Conservation (phyloP, 2,888 invertebrate species). For the Pachydiplax longipennis region DNA sequence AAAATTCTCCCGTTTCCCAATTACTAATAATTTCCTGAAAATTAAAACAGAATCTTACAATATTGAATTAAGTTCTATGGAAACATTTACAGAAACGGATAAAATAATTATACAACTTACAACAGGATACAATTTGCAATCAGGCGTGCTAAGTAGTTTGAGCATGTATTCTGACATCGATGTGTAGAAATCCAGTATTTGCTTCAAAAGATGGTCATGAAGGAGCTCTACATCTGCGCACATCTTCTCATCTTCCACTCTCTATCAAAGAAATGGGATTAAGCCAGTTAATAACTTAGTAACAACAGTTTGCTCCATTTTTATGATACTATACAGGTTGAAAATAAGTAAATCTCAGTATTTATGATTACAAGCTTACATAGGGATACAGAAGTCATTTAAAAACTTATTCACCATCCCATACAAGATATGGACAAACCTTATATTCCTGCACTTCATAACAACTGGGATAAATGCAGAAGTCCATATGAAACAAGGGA, state of each 20-base stretch:
- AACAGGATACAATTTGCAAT: not conserved
- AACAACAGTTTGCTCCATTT: not conserved
- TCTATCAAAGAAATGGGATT: conserved; percentile 53
- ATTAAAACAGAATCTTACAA: too few relatives aligned
- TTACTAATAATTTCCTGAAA: not conserved
- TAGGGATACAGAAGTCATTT: too few relatives aligned
- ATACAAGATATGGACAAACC: not conserved
- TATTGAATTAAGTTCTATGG: too few relatives aligned
- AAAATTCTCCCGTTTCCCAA: not conserved
- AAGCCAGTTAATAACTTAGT: not conserved
- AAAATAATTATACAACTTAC: not conserved
- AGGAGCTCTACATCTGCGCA: conserved; percentile 91
- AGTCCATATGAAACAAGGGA: too few relatives aligned
- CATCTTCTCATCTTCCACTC: conserved; percentile 78
- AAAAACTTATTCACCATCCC: not conserved
- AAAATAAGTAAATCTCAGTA: not conserved
- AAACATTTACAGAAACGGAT: not conserved
- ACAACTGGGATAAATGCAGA: too few relatives aligned
- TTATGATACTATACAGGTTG: conserved; percentile 24
- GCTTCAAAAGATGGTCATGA: conserved; percentile 81
- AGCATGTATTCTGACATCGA: conserved; percentile 83
- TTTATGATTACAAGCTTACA: not conserved
- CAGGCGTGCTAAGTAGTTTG: conserved; percentile 63
- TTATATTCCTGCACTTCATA: too few relatives aligned
- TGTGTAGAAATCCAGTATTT: conserved; percentile 87